Conservation (phyloP, 2,113 vertebrate genomes). For the Nipponia nippon region DNA sequence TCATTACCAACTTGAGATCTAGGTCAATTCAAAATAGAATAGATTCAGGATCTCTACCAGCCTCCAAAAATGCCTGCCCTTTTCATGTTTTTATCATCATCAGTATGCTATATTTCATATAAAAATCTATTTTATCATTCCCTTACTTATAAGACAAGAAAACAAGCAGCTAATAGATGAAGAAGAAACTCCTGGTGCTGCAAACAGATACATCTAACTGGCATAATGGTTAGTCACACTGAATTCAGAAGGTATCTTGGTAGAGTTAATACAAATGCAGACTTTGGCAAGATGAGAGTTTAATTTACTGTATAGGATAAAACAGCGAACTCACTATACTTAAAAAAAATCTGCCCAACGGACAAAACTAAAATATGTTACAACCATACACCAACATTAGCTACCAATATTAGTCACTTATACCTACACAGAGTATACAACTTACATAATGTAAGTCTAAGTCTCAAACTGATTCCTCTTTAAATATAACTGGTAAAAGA, state of each 20-base stretch:
- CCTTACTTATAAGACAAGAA: background rate
- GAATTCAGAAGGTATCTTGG: background rate
- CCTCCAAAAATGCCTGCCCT: background rate
- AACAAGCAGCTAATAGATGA: background rate
- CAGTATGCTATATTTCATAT: background rate
- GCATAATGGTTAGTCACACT: background rate
- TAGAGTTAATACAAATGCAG: background rate
- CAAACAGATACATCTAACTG: background rate
- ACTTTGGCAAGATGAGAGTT: background rate
- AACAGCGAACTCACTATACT: background rate
- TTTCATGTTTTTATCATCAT: background rate
- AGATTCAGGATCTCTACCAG: background rate
- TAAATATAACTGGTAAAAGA: background rate
- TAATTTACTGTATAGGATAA: background rate
- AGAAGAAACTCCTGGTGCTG: background rate
- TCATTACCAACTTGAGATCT: background rate
- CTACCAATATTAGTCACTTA: background rate
- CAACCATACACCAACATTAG: background rate
- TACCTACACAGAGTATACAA: background rate
- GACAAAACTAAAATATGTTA: background rate
- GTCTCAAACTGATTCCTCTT: background rate
- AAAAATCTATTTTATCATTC: background rate
- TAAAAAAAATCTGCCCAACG: background rate
- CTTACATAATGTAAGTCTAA: rapidly evolving
- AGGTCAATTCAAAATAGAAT: background rate